Base-by-base conservation (phyloP, 35 echinoderm and acorn worm species). In the Diadema setosum region DNA sequence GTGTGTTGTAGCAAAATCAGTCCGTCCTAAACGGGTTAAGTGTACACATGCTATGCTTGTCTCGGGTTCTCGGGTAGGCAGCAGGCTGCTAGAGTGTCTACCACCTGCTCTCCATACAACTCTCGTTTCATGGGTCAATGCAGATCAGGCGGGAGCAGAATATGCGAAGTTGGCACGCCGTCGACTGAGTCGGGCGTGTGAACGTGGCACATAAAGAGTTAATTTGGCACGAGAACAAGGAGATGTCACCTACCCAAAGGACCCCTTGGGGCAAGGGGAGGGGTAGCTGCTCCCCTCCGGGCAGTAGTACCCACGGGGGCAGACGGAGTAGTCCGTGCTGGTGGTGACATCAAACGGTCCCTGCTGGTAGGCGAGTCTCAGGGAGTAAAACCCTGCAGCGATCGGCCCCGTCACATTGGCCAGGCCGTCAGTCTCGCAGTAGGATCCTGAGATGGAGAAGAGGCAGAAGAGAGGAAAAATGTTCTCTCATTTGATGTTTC, bases 311-410 rank as follows among this genome's bases (percentile, higher is more conserved):
- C 96, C 96, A 9, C 21, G 12, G 0, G 96, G 96, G 40, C 96
- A 98, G 12, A 98, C 86, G 27, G 92, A 84, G 64, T 88, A 98
- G 52, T 94, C 92, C 1, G 49, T 44, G 24, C 89, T 98, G 91
- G 86, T 89, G 17, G 89, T 91, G 35, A 91, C 92, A 70, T 94
- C 96, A 65, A 98, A 98, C 0, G 96, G 96, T 21, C 96, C 96
- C 4, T 81, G 42, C 55, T 98, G 89, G 32, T 81, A 82, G 40
- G 96, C 96, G 0, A 59, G 58, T 8, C 61, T 84, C 15, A 88
- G 88, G 42, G 96, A 91, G 89, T 89, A 98, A 78, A 89, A 98
- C 0, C 96, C 96, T 18, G 96, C 81, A 40, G 58, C 74, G 14
- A 81, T 94, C 23, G 49, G 67, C 20, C 96, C 96, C 12, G 89